Percentiles rank a stretch among this genome's conserved stretches.
Conservation (phyloP, 1,140 invertebrate genomes). For the Pseudomyrmex gracilis region DNA sequence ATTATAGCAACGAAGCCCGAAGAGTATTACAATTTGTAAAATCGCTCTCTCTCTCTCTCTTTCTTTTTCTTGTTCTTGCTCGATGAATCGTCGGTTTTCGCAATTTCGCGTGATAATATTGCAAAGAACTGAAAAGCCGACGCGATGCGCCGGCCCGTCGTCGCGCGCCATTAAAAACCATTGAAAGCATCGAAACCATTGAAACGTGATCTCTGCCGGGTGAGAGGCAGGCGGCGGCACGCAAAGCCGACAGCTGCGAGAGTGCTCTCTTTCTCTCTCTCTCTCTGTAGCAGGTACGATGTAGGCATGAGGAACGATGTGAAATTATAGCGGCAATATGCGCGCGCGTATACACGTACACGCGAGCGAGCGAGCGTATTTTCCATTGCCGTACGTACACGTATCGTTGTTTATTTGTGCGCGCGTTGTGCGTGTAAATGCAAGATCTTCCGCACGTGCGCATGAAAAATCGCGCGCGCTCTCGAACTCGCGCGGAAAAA, state of each 20-base stretch:
- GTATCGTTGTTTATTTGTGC: neutral
- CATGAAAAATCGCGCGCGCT: constrained; percentile 31
- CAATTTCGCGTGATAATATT: constrained; percentile 38
- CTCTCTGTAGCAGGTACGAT: constrained; percentile 59
- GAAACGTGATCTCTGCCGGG: constrained; percentile 69
- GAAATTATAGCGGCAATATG: constrained; percentile 57
- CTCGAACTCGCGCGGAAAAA: neutral
- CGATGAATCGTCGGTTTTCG: constrained; percentile 16
- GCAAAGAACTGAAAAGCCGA: constrained; percentile 42
- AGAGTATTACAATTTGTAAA: constrained; percentile 21
- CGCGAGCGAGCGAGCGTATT: neutral
- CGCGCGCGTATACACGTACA: neutral
- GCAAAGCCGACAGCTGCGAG: constrained; percentile 69
- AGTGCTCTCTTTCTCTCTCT: constrained; percentile 13
- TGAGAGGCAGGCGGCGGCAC: constrained; percentile 35
- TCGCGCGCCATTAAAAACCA: constrained; percentile 61
- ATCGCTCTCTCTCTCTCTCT: neutral
- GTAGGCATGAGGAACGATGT: constrained; percentile 25
- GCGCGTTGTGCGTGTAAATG: neutral
- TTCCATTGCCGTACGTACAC: neutral
- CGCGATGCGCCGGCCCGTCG: neutral
- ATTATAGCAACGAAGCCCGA: neutral
- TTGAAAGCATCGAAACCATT: constrained; percentile 70
- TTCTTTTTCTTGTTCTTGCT: neutral
- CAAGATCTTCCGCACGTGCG: constrained; percentile 4